These are phyloP conservation scores for Zaprionus obscuricornis DNA, from an alignment of 2,888 invertebrate genomes.

Conservation along the genomic window DNA sequence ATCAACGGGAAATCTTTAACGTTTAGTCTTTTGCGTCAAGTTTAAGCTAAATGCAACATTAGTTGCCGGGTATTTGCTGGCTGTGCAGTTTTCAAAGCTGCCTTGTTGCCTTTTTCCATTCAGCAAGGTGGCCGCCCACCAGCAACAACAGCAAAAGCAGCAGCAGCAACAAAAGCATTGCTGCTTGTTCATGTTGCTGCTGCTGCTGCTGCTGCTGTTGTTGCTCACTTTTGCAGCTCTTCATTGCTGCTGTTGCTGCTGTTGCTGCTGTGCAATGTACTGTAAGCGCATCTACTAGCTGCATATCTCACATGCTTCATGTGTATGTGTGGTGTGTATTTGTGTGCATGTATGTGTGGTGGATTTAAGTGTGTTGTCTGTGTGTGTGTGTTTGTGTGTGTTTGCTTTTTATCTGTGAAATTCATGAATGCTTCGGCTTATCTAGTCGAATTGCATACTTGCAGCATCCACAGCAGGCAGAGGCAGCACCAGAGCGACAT, in stretches of 20 bases:
- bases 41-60: no score
- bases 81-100: conserved; percentile 8
- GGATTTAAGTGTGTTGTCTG: conserved; percentile 7
- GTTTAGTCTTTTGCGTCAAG: no score
- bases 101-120: conserved; percentile 1
- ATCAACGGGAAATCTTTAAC: no score
- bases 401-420: conserved; percentile 78
- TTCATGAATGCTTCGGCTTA: conserved; percentile 82
- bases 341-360: conserved; percentile 6
- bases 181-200: conserved; percentile 7
- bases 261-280: conserved; percentile 74
- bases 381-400: conserved; percentile 41
- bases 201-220: conserved; percentile 35
- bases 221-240: conserved; percentile 63
- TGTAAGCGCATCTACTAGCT: conserved; percentile 68
- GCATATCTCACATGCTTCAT: conserved; percentile 40
- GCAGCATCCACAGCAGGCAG: conserved; percentile 62
- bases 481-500: background rate
- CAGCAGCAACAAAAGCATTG: conserved; percentile 35
- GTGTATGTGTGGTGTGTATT: conserved; percentile 16
- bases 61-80: conserved; percentile 6
- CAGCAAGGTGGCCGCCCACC: conserved; percentile 39
- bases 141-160: no score
- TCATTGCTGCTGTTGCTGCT: conserved; percentile 36
- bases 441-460: conserved; percentile 81